Evolutionary conservation across 2,797 vertebrate species (phyloP).

Genomic region (Cirrhinus molitorella): DNA sequence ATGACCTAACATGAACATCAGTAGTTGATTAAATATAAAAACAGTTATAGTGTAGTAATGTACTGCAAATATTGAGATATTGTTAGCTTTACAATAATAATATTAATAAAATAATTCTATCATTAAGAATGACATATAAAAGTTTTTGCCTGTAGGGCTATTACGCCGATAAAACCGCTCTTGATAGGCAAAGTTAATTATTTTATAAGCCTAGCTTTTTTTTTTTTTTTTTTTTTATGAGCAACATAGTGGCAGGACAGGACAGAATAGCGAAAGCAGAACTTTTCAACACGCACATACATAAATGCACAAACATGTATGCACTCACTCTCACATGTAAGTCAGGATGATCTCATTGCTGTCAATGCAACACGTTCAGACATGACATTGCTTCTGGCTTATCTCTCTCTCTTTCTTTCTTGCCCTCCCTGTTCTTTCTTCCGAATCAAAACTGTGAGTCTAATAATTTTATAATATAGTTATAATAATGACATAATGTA

Average conservation of each 20-base stretch:
- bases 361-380: slow-evolving; percentile 73
- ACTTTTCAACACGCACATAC: slow-evolving; percentile 18
- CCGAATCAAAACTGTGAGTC: background rate
- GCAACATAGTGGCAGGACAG: background rate
- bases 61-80: background rate
- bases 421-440: slow-evolving; percentile 25
- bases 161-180: background rate
- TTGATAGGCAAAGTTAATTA: background rate
- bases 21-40: background rate
- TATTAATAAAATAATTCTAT: too few species aligned
- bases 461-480: too few species aligned
- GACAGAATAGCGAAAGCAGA: background rate
- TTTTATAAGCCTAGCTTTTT: background rate
- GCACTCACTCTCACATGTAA: slow-evolving; percentile 30
- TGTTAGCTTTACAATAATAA: too few species aligned
- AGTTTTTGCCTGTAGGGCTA: background rate
- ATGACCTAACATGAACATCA: background rate
- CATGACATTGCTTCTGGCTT: slow-evolving; percentile 66
- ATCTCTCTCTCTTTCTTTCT: slow-evolving; percentile 33
- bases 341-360: slow-evolving; percentile 78
- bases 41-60: too few species aligned
- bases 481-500: background rate
- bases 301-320: slow-evolving; percentile 33
- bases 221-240: background rate
- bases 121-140: background rate